phyloP scores from a whole-genome alignment of 1,140 invertebrate species.

The Bilobella aurantiaca region DNA sequence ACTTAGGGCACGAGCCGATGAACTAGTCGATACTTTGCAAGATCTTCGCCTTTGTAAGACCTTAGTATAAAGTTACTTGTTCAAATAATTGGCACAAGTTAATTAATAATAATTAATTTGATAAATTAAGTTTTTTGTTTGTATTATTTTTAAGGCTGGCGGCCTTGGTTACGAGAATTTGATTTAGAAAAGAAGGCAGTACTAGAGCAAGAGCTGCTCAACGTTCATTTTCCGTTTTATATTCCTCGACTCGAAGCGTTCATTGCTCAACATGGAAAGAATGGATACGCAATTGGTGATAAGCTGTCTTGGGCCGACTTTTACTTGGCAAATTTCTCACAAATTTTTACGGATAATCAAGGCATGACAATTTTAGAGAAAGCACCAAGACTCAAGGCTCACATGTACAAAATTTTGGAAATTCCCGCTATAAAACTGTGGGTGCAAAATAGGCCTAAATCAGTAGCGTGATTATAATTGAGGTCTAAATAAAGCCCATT shows the following conservation, averaged over 20 bases:
- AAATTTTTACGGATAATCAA: constrained; percentile 1
- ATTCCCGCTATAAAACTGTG: constrained; percentile 13
- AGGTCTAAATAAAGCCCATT: no score
- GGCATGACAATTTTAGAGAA: neutral
- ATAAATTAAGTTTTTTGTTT: no score
- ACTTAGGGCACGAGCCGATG: neutral
- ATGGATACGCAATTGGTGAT: constrained; percentile 3
- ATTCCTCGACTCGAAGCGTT: constrained; percentile 3
- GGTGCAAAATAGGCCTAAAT: neutral
- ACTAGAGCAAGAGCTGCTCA: neutral
- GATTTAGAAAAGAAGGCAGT: neutral
- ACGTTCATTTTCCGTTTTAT: constrained; percentile 7
- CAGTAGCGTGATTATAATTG: no score
- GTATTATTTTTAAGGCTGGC: no score
- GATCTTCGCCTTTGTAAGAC: neutral
- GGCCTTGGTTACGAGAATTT: neutral
- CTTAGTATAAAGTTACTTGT: no score
- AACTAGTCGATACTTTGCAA: neutral
- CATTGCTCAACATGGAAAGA: neutral
- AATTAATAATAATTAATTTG: neutral
- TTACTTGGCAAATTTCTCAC: constrained; percentile 15
- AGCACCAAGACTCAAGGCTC: constrained; percentile 1
- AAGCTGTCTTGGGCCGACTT: constrained; percentile 17
- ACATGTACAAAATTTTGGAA: neutral
- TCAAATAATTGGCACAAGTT: neutral